Evolutionary conservation across 1,140 invertebrate species (phyloP).

Genomic region (Pogonus chalceus): DNA sequence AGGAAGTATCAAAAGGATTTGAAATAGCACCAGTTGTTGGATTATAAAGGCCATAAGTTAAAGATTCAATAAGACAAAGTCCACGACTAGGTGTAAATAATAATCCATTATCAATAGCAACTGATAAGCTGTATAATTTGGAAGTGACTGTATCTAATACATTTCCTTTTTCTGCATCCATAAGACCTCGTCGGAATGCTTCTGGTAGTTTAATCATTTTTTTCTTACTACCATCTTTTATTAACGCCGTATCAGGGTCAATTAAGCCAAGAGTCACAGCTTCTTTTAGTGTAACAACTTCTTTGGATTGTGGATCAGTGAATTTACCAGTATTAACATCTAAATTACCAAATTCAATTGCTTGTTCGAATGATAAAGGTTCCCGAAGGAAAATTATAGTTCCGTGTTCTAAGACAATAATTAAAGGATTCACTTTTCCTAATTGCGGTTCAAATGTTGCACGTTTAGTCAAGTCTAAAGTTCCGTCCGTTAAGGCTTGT

Average conservation of each 20-base stretch:
- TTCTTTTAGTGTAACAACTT: slow-evolving; percentile 70
- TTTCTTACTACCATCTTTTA: slow-evolving; percentile 77
- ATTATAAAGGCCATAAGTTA: slow-evolving; percentile 76
- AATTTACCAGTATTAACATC: slow-evolving; percentile 64
- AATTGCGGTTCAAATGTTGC: slow-evolving; percentile 57
- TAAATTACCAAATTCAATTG: slow-evolving; percentile 60
- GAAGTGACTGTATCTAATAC: slow-evolving; percentile 73
- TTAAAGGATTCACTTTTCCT: slow-evolving; percentile 46
- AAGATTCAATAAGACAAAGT: slow-evolving; percentile 68
- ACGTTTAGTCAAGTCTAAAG: slow-evolving; percentile 53
- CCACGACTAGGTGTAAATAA: slow-evolving; percentile 64
- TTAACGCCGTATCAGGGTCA: slow-evolving; percentile 75
- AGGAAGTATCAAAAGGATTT: slow-evolving; percentile 65
- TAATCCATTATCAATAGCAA: slow-evolving; percentile 66
- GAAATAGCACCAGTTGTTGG: slow-evolving; percentile 64
- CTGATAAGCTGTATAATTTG: slow-evolving; percentile 60
- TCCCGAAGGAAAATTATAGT: slow-evolving; percentile 57
- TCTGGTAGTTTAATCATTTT: slow-evolving; percentile 74
- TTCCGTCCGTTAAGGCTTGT: slow-evolving; percentile 56
- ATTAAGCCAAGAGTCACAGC: slow-evolving; percentile 72
- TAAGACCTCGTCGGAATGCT: slow-evolving; percentile 73
- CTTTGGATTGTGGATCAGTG: slow-evolving; percentile 58
- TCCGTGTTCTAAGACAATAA: slow-evolving; percentile 64
- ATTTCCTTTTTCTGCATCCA: slow-evolving; percentile 78
- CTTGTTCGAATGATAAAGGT: slow-evolving; percentile 65